Percentiles rank a stretch among this genome's conserved stretches.
phyloP scores from a whole-genome alignment of 2,797 vertebrate genomes.

The Microctenopoma steveboyesi region DNA sequence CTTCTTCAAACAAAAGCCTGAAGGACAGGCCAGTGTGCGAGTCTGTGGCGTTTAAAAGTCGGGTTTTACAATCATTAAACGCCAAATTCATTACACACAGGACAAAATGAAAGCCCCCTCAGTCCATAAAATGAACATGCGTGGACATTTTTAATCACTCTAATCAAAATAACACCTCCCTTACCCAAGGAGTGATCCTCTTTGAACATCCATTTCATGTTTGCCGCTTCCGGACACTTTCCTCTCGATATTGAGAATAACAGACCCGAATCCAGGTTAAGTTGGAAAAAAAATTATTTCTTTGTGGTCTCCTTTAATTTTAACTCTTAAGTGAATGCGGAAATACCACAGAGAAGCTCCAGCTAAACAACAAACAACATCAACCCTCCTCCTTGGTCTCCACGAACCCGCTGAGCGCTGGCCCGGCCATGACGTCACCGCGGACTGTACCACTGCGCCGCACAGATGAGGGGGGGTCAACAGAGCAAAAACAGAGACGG shows the following conservation, averaged over 20 bases:
- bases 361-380: slow-evolving; percentile 56
- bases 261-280: neutral
- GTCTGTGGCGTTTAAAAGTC: neutral
- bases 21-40: slow-evolving; percentile 18
- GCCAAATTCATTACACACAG: fast-evolving
- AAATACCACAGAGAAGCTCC: neutral
- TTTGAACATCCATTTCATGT: slow-evolving; percentile 99
- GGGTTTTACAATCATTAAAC: fast-evolving
- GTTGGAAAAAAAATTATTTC: neutral
- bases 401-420: slow-evolving; percentile 6
- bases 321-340: neutral
- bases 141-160: slow-evolving; percentile 28
- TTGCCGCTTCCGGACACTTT: slow-evolving; percentile 71
- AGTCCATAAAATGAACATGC: neutral
- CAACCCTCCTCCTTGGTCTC: slow-evolving; percentile 13
- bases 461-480: neutral
- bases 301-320: neutral
- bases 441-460: slow-evolving; percentile 34
- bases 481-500: fast-evolving
- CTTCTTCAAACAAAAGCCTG: slow-evolving; percentile 33
- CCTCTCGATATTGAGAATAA: slow-evolving; percentile 37
- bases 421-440: slow-evolving; percentile 41
- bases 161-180: slow-evolving; percentile 26
- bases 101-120: neutral
- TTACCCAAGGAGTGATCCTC: slow-evolving; percentile 97